Evolutionary conservation across 2,797 vertebrate species (phyloP), one percentile per base, ranked within the genome.

Genomic region (Esox lucius): DNA sequence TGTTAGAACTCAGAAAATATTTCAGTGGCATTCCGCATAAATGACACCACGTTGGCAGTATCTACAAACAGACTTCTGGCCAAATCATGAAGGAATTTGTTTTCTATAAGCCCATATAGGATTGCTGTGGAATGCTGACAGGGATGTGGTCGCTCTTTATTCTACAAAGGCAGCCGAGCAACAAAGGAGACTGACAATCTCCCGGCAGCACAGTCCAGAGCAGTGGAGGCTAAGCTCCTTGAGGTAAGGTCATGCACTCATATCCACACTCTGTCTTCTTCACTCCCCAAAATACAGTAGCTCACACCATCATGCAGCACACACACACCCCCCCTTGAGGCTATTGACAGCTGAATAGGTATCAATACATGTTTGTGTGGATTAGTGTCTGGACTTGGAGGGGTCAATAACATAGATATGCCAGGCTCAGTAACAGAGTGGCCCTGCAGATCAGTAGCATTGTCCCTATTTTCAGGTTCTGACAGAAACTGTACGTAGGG

Each of bases 91-190:
- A 77, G 64, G 71, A 73, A 80, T 72, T 64, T 64, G 67, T 74
- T 80, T 78, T 59, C 61, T 53, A 71, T 28, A 35, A 12, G n/a
- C 12, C 35, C 53, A n/a, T 15, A 46, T 49, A 26, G 69, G 42
- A 71, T 80, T 79, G 74, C 75, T 74, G 78, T 70, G 17, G 72
- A 78, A 62, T 74, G 77, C 53, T 83, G 84, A 87, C 85, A 89
- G 84, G 75, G 84, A 83, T 81, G 85, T 78, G 78, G 68, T 24
- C 77, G 75, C 75, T 81, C 80, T 87, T 84, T 87, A 75, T 78
- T 85, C 82, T 74, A 81, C 82, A 84, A 83, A 89, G 74, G 77
- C 79, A 67, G 75, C 77, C 4, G 5, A 6, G 68, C 16, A 19
- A 67, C 65, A 67, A 67, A 67, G 65, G 65, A 17, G 65, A 31